Evolutionary conservation across 1,140 invertebrate species (phyloP).

Genomic region (Sinonovacula constricta): DNA sequence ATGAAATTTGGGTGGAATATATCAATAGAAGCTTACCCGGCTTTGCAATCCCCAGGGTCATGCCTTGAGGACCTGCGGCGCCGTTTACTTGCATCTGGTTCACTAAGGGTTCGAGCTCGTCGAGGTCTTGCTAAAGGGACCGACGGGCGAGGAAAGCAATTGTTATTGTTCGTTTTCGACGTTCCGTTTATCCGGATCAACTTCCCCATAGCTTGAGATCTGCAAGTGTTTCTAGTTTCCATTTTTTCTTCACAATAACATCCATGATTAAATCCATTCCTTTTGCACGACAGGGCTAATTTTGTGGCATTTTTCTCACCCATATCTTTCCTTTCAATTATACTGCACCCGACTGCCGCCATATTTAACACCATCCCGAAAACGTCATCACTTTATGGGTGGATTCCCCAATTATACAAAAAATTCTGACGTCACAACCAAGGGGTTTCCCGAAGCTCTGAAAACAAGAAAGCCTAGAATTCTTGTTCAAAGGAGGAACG

Average conservation of each 20-base stretch:
- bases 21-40: conserved; percentile 22
- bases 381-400: conserved; percentile 43
- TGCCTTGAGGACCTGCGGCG: conserved; percentile 42
- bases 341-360: conserved; percentile 51
- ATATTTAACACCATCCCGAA: conserved; percentile 49
- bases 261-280: conserved; percentile 47
- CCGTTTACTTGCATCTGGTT: conserved; percentile 29
- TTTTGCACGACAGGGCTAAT: conserved; percentile 42
- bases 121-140: conserved; percentile 44
- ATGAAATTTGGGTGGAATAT: no score
- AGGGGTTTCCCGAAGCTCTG: conserved; percentile 12
- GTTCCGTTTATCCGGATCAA: conserved; percentile 35
- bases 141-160: conserved; percentile 49
- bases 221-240: conserved; percentile 37
- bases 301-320: conserved; percentile 52
- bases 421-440: conserved; percentile 28
- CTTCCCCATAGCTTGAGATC: conserved; percentile 47
- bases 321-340: conserved; percentile 49
- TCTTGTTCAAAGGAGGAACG: no score
- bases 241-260: conserved; percentile 54
- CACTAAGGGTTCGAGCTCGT: conserved; percentile 39
- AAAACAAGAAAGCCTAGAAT: not conserved
- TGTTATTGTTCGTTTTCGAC: conserved; percentile 50
- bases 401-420: conserved; percentile 19
- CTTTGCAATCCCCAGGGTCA: conserved; percentile 35